Percentiles rank a stretch among this genome's conserved stretches.
Evolutionary conservation across 2,797 vertebrate genomes (phyloP).

Genomic region (Choloepus didactylus): DNA sequence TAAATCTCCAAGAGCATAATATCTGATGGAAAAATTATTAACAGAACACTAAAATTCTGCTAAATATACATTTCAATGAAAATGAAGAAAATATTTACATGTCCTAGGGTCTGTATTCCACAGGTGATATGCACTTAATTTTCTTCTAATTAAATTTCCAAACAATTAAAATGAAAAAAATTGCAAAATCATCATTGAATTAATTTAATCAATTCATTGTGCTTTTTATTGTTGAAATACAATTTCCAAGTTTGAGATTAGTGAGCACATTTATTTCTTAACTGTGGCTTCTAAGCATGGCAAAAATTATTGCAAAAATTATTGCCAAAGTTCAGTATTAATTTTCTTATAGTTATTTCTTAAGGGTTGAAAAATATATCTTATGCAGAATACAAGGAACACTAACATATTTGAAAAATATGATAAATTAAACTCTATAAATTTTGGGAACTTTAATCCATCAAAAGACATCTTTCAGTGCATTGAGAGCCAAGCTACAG

Average conservation of each 20-base stretch:
- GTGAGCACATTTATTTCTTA: not conserved
- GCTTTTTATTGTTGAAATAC: too few species aligned
- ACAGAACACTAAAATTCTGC: too few species aligned
- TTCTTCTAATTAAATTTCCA: too few species aligned
- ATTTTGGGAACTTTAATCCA: not conserved
- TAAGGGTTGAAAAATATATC: not conserved
- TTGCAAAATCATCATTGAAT: too few species aligned
- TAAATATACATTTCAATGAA: too few species aligned
- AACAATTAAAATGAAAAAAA: too few species aligned
- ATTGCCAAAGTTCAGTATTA: not conserved
- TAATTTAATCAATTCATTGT: too few species aligned
- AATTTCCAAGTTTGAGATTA: not conserved
- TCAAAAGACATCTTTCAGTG: not conserved
- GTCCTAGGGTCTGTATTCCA: too few species aligned
- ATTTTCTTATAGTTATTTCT: not conserved
- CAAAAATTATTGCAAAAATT: not conserved
- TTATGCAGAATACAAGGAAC: not conserved
- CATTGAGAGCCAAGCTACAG: not conserved
- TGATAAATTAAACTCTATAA: not conserved
- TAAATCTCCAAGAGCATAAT: too few species aligned
- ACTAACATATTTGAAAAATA: not conserved
- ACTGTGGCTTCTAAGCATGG: not conserved
- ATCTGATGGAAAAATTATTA: too few species aligned
- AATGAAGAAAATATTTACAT: too few species aligned
- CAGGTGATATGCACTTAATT: too few species aligned